Evolutionary conservation across 2,113 vertebrate genomes (phyloP).

Genomic region (Chaenogobius annularis): DNA sequence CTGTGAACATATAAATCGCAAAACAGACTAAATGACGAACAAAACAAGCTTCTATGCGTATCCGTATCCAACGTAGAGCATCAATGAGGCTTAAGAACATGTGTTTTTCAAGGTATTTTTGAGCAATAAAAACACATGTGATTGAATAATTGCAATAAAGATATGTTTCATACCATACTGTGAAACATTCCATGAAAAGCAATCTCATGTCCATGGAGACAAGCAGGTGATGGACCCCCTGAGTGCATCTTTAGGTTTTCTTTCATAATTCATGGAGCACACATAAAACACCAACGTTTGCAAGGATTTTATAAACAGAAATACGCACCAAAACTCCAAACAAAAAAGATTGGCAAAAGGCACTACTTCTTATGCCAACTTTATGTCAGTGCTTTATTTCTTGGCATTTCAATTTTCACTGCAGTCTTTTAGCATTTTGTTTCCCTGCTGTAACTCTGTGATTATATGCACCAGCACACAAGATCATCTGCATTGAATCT

Average conservation of each 20-base stretch:
- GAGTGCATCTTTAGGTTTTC: background rate
- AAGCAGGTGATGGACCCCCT: too few relatives aligned
- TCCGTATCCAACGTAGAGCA: too few relatives aligned
- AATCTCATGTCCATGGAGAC: background rate
- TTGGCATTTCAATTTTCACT: background rate
- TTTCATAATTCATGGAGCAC: background rate
- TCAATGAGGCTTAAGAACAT: background rate
- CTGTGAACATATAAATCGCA: too few relatives aligned
- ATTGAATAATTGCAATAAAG: background rate
- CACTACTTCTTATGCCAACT: constrained; percentile 27
- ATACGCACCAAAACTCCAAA: constrained; percentile 7
- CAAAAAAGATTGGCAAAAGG: background rate
- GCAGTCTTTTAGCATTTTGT: constrained; percentile 15
- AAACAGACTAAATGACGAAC: too few relatives aligned
- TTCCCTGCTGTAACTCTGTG: constrained; percentile 8
- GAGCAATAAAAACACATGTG: background rate
- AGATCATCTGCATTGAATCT: constrained; percentile 14
- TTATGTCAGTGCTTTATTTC: constrained; percentile 39
- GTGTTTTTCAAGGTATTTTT: background rate
- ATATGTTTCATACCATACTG: background rate
- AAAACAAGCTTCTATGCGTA: too few relatives aligned
- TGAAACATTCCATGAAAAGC: background rate
- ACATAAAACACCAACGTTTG: constrained; percentile 45
- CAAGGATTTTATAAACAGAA: constrained; percentile 25
- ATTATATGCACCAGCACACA: constrained; percentile 12